Percentiles rank a stretch among this genome's conserved stretches.
Evolutionary conservation across 2,888 invertebrate species (phyloP).

Genomic region (Euphydryas editha): DNA sequence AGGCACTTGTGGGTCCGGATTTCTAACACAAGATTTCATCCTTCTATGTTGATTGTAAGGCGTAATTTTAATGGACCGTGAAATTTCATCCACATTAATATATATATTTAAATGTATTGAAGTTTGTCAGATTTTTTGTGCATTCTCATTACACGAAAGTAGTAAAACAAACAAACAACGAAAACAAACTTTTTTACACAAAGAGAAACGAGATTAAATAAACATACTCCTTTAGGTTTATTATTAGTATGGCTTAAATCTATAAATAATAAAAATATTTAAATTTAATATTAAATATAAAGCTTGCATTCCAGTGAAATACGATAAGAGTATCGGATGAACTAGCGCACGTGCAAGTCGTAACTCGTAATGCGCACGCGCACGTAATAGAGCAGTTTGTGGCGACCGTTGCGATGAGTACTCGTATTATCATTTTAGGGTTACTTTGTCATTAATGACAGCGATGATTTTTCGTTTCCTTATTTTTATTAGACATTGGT

Average conservation of each 20-base stretch:
- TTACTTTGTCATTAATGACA: neutral
- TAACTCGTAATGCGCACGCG: slow-evolving; percentile 8
- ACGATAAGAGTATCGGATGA: slow-evolving; percentile 7
- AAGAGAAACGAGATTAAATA: too few relatives aligned
- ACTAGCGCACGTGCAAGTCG: neutral
- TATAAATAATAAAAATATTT: neutral
- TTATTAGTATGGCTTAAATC: neutral
- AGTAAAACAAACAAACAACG: too few relatives aligned
- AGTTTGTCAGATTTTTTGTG: too few relatives aligned
- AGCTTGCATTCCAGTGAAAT: neutral
- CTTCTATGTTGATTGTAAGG: too few relatives aligned
- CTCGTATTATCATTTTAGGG: slow-evolving; percentile 11
- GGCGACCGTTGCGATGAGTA: slow-evolving; percentile 14
- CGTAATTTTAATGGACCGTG: too few relatives aligned
- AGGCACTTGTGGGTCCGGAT: too few relatives aligned
- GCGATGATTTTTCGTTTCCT: neutral
- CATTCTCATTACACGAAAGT: too few relatives aligned
- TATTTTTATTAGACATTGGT: neutral
- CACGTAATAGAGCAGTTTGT: slow-evolving; percentile 17
- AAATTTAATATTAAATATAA: neutral
- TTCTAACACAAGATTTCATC: too few relatives aligned
- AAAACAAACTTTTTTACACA: too few relatives aligned
- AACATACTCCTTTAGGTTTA: too few relatives aligned
- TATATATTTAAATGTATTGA: too few relatives aligned
- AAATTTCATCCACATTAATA: too few relatives aligned